Conservation (phyloP, 2,888 invertebrate genomes). For the Dilophus febrilis region DNA sequence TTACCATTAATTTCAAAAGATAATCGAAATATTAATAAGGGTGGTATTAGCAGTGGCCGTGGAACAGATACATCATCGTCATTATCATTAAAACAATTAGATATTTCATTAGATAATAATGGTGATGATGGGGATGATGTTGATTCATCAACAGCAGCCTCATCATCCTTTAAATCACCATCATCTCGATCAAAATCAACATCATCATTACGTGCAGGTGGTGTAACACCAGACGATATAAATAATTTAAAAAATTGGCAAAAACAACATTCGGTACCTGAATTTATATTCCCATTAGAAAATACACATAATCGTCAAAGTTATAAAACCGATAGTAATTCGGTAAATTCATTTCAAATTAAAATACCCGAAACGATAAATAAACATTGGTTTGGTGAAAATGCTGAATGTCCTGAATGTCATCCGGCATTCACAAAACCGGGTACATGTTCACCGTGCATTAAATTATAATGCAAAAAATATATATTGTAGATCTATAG, state of each 20-base stretch:
- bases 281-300: slow-evolving; percentile 42
- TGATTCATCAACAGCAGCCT: slow-evolving; percentile 21
- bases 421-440: slow-evolving; percentile 43
- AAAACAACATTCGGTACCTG: slow-evolving; percentile 42
- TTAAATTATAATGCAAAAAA: slow-evolving; percentile 28
- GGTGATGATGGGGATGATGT: too few species aligned
- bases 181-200: neutral
- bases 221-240: slow-evolving; percentile 8
- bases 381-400: slow-evolving; percentile 36
- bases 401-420: slow-evolving; percentile 43
- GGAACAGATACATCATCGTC: slow-evolving; percentile 15
- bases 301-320: slow-evolving; percentile 38
- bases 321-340: slow-evolving; percentile 33
- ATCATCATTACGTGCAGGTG: slow-evolving; percentile 1
- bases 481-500: too few species aligned
- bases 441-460: slow-evolving; percentile 47
- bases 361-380: slow-evolving; percentile 29
- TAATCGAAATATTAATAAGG: slow-evolving; percentile 5
- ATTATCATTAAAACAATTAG: slow-evolving; percentile 3
- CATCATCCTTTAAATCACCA: slow-evolving; percentile 9
- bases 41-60: neutral
- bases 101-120: too few species aligned
- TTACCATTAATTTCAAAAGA: slow-evolving; percentile 7
- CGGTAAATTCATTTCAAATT: slow-evolving; percentile 43
- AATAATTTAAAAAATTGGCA: slow-evolving; percentile 35